phyloP scores from a whole-genome alignment of 2,113 vertebrate species.

The Forbesichthys agassizii region DNA sequence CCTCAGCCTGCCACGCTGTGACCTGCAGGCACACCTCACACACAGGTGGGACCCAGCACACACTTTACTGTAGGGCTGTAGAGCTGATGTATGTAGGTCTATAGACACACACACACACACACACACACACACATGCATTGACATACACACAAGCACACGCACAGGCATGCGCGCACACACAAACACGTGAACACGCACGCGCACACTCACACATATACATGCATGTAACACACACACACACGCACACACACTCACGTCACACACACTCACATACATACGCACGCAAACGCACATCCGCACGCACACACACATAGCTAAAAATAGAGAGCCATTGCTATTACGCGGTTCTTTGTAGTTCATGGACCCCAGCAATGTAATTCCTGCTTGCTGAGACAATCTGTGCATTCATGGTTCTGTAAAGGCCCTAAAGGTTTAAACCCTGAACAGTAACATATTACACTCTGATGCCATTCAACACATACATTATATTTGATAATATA shows the following conservation, averaged over 20 bases:
- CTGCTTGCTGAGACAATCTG: no score
- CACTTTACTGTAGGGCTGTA: not conserved
- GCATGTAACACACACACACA: not conserved
- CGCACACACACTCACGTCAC: not conserved
- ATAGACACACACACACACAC: slow-evolving; percentile 1
- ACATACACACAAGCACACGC: not conserved
- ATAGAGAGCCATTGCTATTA: not conserved
- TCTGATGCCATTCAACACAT: not conserved
- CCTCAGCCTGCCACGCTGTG: slow-evolving; percentile 93
- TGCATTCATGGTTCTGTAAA: no score
- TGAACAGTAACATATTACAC: not conserved
- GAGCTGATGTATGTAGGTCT: not conserved
- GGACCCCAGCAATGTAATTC: no score
- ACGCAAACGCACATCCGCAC: not conserved
- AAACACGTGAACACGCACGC: not conserved
- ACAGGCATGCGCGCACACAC: not conserved
- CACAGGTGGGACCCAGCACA: slow-evolving; percentile 82
- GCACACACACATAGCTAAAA: not conserved
- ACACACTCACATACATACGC: not conserved
- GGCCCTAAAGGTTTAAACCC: no score
- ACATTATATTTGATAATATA: not conserved
- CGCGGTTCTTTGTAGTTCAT: not conserved
- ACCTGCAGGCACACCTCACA: slow-evolving; percentile 94
- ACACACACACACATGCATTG: not conserved
- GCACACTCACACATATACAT: not conserved